phyloP scores from a whole-genome alignment of 2,888 invertebrate genomes.

The Oeneis ivallda region DNA sequence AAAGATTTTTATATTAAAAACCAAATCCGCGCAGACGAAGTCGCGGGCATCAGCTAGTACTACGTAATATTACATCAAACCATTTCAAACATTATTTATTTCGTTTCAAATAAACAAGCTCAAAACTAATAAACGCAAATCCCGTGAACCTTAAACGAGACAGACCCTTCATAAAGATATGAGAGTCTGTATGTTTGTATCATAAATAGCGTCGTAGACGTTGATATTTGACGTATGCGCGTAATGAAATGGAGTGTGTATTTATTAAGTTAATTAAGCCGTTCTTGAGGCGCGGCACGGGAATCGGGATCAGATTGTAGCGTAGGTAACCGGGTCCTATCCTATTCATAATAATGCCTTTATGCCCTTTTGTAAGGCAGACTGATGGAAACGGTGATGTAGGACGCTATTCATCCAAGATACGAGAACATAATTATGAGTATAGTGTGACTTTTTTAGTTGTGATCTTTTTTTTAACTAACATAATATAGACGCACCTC shows the following conservation, averaged over 20 bases:
- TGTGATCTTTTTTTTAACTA: no score
- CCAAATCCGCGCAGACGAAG: no score
- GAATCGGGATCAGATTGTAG: constrained; percentile 33
- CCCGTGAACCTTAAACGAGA: constrained; percentile 9
- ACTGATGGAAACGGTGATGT: background rate
- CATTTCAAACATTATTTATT: background rate
- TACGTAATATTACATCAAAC: background rate
- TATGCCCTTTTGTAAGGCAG: constrained; percentile 12
- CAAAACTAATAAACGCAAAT: constrained; percentile 19
- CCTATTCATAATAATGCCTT: constrained; percentile 23
- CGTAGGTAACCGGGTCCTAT: constrained; percentile 17
- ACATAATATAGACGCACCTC: no score
- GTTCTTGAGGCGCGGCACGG: constrained; percentile 59
- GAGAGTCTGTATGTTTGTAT: constrained; percentile 25
- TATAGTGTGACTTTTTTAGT: no score
- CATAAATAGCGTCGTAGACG: constrained; percentile 22
- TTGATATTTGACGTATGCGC: constrained; percentile 76
- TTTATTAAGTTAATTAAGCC: constrained; percentile 81
- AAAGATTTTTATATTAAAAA: no score
- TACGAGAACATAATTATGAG: no score
- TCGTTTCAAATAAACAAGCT: constrained; percentile 10
- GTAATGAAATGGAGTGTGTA: constrained; percentile 79
- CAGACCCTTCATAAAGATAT: constrained; percentile 24
- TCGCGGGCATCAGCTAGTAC: no score
- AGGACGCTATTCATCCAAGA: background rate